A percentile compares a stretch with the other conserved stretches of the same genome.
phyloP scores from a whole-genome alignment of 2,113 vertebrate species.

The Elachura formosa region DNA sequence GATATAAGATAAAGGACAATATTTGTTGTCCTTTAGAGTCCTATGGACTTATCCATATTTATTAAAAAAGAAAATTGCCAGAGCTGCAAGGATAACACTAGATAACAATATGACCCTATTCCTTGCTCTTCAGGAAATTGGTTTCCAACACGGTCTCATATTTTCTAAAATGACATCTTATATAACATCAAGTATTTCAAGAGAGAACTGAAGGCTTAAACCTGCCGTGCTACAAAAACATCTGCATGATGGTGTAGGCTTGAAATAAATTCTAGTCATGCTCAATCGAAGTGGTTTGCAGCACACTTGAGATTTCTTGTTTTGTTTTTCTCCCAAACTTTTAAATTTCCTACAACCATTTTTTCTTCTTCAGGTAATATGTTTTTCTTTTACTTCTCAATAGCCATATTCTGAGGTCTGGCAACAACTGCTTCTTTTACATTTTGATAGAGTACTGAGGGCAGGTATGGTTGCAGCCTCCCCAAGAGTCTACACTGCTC shows the following conservation, averaged over 20 bases:
- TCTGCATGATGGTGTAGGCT: not conserved
- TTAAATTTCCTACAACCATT: not conserved
- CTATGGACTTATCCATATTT: not conserved
- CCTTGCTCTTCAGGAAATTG: constrained; percentile 57
- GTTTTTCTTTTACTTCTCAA: not conserved
- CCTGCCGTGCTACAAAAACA: not conserved
- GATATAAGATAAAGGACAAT: not conserved
- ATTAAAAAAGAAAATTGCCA: constrained; percentile 37
- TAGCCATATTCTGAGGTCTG: not conserved
- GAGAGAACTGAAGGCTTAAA: not conserved
- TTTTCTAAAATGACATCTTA: constrained; percentile 52
- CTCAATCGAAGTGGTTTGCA: not conserved
- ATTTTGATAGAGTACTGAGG: not conserved
- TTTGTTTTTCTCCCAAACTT: not conserved
- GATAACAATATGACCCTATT: not conserved
- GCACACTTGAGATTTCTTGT: not conserved
- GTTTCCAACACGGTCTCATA: constrained; percentile 22
- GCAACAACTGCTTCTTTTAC: not conserved
- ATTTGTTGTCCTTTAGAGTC: not conserved
- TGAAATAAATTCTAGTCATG: not conserved
- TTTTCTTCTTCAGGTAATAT: not conserved
- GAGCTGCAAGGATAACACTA: not conserved
- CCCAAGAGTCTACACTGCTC: not conserved
- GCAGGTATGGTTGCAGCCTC: not conserved
- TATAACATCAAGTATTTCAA: not conserved